Base-by-base conservation (phyloP, 2,888 invertebrate species). In the Cryptocheilus praepositus region DNA sequence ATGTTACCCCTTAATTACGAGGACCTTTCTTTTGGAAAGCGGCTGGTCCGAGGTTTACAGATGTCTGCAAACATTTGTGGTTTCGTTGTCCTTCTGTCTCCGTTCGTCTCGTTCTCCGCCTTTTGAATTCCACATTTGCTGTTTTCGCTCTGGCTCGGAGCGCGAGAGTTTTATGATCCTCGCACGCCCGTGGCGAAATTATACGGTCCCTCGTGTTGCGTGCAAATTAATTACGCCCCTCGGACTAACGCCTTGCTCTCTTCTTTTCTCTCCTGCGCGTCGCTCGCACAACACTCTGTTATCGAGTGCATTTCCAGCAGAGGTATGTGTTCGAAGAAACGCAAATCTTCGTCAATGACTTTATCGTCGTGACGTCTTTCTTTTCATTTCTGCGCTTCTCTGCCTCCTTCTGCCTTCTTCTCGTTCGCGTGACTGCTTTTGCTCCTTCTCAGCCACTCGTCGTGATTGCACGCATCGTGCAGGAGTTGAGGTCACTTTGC, bases 1-100 rank as follows among this genome's bases (percentile, higher is more conserved):
- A 57, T 59, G 70, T 74, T 73, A 73, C 73, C 70, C 59, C 73
- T 73, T 70, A 62, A 64, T 68, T 56, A 66, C 53, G 46, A 51
- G 62, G 44, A 25, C 25, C 36, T 8, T 25, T 16, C 46, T 49
- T 22, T 43, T 16, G 22, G 46, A 60, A 71, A 74, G 65, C 64
- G 58, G 67, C 66, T 64, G 43, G 46, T 43, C n/a, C 18, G 16
- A 3, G 8, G 36, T 36, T 36, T 11, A 11, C 1, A 11, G 36
- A 36, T 7, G 36, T 36, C 7, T 36, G 36, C 36, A 49, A 49
- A 49, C 16, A 1, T 8, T 49, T 16, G 49, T 13, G 49, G 2
- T 3, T 16, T 49, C 8, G 11, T 49, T 2, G 11, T n/a, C n/a
- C 49, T 7, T 49, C 16, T 55, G 0, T 51, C 51, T 51, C 7